Base-by-base conservation (phyloP, 1,140 invertebrate genomes). In the Pseudoatta argentina region DNA sequence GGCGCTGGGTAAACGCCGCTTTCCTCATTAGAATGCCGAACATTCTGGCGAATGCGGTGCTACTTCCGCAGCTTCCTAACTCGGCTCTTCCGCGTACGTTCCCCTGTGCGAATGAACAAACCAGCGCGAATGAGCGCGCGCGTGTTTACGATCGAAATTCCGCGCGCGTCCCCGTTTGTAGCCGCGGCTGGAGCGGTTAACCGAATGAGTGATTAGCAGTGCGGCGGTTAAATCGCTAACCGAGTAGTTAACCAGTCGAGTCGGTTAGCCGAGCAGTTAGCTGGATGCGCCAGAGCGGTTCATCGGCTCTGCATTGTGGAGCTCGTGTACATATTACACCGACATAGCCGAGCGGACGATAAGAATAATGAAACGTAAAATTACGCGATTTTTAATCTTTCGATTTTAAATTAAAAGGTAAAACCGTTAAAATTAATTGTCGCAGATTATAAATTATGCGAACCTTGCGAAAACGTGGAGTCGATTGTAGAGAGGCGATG, bases 11-110 rank as follows among this genome's bases (percentile, higher is more conserved):
- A 79, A 89, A 87, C 78, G 89, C 85, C 89, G 86, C 89, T 91
- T 94, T 92, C 92, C 93, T 94, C 93, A 93, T 94, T 94, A 93
- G 92, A 93, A 94, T 92, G 87, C 89, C 88, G 85, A 91, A 92
- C 92, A 91, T 92, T 92, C 88, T 86, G 27, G 81, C 87, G 76
- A 72, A 57, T 86, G 85, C 24, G 24, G 63, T 24, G 86, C 88
- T 73, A 90, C 88, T 91, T 91, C 89, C 91, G 86, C 91, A 91
- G 87, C 90, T 92, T 91, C 78, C 91, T 89, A 87, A 89, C 90
- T 89, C 89, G 88, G 87, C 63, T 48, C 77, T 91, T 88, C 87
- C 90, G 89, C 76, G 71, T 69, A 67, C 24, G 67, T 79, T 34
- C 24, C 30, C 44, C 53, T 3, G 7, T 30, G 24, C 48, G 57